Conservation (phyloP, 1,140 invertebrate species). For the Panagrolaimus sp. region DNA sequence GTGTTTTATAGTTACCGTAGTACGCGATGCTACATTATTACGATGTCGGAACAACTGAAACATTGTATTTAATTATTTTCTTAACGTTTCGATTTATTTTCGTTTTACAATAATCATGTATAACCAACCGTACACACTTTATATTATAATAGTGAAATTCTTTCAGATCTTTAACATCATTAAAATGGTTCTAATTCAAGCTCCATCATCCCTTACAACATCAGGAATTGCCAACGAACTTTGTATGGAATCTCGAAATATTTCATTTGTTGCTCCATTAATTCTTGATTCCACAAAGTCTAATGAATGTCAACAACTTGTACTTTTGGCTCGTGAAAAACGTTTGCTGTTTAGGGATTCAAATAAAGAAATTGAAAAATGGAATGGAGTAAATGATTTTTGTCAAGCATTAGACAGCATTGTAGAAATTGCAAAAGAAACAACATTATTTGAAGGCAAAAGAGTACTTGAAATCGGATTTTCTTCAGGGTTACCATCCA, state of each 20-base stretch:
- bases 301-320: constrained; percentile 11
- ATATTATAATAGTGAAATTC: too few relatives aligned
- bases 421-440: constrained; percentile 51
- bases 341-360: background rate
- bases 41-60: too few relatives aligned
- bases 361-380: constrained; percentile 19
- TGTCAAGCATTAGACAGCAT: constrained; percentile 49
- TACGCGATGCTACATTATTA: too few relatives aligned
- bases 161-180: background rate
- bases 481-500: constrained; percentile 47
- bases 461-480: constrained; percentile 51
- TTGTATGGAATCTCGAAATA: constrained; percentile 34
- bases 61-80: too few relatives aligned
- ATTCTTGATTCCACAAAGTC: constrained; percentile 10
- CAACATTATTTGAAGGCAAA: constrained; percentile 48
- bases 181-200: background rate
- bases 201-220: background rate
- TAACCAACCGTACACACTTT: too few relatives aligned
- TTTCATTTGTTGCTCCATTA: constrained; percentile 45
- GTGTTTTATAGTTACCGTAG: too few relatives aligned
- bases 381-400: constrained; percentile 50
- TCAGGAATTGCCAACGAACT: constrained; percentile 37
- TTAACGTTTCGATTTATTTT: too few relatives aligned
- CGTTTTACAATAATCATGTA: too few relatives aligned
- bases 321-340: constrained; percentile 19